Evolutionary conservation across 2,797 vertebrate genomes (phyloP), one percentile per base, ranked within the genome.

Genomic region (Liasis olivaceus): DNA sequence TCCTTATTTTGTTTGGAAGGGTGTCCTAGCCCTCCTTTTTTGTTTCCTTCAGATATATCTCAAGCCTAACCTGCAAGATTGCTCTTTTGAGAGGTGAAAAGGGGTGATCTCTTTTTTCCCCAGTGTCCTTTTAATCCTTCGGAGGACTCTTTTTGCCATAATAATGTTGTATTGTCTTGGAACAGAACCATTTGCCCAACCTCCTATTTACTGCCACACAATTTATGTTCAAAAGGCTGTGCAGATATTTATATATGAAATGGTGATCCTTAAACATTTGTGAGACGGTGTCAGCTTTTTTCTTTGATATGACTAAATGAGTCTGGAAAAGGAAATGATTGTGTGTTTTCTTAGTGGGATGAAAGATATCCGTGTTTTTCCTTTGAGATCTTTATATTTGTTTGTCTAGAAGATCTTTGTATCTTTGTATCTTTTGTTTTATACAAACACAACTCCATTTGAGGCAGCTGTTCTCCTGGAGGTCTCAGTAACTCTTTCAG

Each of bases 341-440:
- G 93, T 94, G 85, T 95, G 93, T 97, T 97, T 97, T 94, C 92
- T 96, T 97, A 97, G 95, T 95, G 95, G 96, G 94, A 97, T 97
- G 96, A 98, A 97, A 96, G 96, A 95, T 96, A 97, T 96, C 95
- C 94, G 24, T 96, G 95, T 97, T 97, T 97, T 89, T 58, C 87
- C 96, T 94, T 97, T 96, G 96, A 97, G 96, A 96, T 96, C 94
- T 93, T 62, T 84, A 54, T 97, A 94, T 97, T 96, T 97, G 94
- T 97, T 97, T 96, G 94, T 96, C 96, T 97, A 96, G 96, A 97
- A 96, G 94, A 92, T 96, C 95, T 97, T 97, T 95, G 94, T 94
- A 96, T 97, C 95, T 97, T 98, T 97, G 96, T 97, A 59, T 59
- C 95, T 95, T 96, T 96, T 92, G 96, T 96, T 96, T 59, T 51